Conservation (phyloP, 2,113 vertebrate genomes). For the Entelurus aequoreus region DNA sequence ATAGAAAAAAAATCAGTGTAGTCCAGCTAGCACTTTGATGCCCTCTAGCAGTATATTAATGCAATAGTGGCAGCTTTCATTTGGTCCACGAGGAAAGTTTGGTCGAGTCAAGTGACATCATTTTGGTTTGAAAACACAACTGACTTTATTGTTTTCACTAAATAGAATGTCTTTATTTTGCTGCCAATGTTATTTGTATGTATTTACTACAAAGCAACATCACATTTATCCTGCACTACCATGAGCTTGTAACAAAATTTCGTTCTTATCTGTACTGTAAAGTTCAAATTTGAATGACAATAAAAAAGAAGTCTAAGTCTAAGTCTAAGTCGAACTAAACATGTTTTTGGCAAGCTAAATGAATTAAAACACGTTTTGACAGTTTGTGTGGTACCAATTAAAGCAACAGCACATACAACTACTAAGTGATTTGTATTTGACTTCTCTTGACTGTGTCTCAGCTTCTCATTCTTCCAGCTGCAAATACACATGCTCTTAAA, state of each 20-base stretch:
- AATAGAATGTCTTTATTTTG: conserved; percentile 1
- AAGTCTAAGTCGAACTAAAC: no score
- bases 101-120: neutral
- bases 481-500: conserved; percentile 4
- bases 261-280: no score
- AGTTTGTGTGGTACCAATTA: neutral
- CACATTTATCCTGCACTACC: no score
- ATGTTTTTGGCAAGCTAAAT: neutral
- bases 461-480: conserved; percentile 7
- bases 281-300: no score
- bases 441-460: neutral
- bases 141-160: neutral
- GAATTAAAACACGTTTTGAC: neutral
- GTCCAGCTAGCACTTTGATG: conserved; percentile 35
- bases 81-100: conserved; percentile 13
- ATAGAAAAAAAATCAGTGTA: conserved; percentile 28
- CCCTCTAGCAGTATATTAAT: conserved; percentile 41
- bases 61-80: conserved; percentile 23
- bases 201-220: neutral
- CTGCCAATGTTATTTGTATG: neutral
- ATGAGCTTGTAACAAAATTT: no score
- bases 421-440: neutral
- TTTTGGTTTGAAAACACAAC: neutral
- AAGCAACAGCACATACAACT: neutral
- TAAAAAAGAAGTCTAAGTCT: no score